Evolutionary conservation across 2,888 invertebrate genomes (phyloP).

Genomic region (Matsumyia berberina): DNA sequence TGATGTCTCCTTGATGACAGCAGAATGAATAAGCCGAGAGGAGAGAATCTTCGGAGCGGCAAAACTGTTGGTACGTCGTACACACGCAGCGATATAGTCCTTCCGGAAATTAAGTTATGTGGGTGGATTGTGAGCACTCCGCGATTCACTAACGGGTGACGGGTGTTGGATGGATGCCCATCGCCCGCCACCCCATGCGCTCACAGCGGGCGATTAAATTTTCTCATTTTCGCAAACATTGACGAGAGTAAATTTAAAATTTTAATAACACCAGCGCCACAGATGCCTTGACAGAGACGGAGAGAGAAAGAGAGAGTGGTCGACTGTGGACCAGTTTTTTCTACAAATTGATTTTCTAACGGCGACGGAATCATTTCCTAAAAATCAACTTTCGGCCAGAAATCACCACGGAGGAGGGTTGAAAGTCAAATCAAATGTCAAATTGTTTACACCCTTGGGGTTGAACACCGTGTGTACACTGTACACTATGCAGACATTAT

Average conservation of each 20-base stretch:
- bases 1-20: constrained; percentile 63
- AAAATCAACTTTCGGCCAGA: constrained; percentile 62
- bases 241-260: constrained; percentile 55
- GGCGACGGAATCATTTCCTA: constrained; percentile 58
- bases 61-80: constrained; percentile 69
- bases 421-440: constrained; percentile 74
- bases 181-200: neutral
- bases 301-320: neutral
- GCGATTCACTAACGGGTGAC: constrained; percentile 37
- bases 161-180: constrained; percentile 18
- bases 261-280: constrained; percentile 55
- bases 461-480: constrained; percentile 29
- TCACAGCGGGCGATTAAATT: constrained; percentile 67
- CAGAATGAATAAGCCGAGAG: constrained; percentile 32
- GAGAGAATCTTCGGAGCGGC: constrained; percentile 44
- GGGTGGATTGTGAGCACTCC: constrained; percentile 68
- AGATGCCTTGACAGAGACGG: constrained; percentile 32
- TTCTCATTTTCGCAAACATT: constrained; percentile 59
- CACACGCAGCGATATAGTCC: constrained; percentile 74
- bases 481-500: constrained; percentile 47
- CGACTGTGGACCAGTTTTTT: constrained; percentile 39
- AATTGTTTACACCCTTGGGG: constrained; percentile 73
- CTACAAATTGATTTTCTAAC: constrained; percentile 66
- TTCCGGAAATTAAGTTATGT: constrained; percentile 79
- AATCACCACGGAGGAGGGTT: constrained; percentile 50